phyloP scores from a whole-genome alignment of 2,797 vertebrate genomes.

The Sphenopsis melanotis region DNA sequence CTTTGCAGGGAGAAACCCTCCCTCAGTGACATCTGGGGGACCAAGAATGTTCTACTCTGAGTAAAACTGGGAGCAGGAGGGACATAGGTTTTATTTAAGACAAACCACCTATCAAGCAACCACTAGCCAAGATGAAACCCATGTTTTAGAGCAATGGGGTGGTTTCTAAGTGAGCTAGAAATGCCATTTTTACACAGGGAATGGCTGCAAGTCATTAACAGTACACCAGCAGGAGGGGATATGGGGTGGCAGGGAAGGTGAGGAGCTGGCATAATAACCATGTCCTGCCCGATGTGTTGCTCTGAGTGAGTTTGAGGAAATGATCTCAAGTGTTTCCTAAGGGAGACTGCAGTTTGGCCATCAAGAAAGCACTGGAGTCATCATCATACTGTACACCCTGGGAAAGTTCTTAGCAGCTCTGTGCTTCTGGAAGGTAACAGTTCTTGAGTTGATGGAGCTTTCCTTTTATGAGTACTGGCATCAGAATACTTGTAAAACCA shows the following conservation, averaged over 20 bases:
- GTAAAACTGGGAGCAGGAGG: background rate
- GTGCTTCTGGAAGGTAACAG: background rate
- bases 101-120: background rate
- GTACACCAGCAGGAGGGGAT: background rate
- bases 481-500: background rate
- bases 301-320: background rate
- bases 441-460: background rate
- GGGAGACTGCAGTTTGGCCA: background rate
- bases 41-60: background rate
- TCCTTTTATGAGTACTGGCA: background rate
- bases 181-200: background rate
- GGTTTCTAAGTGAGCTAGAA: background rate
- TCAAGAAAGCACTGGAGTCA: background rate
- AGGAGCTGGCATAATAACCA: background rate
- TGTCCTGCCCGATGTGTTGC: background rate
- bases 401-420: background rate
- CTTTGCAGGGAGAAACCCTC: background rate
- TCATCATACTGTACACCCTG: background rate
- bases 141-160: background rate
- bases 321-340: background rate
- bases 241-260: background rate
- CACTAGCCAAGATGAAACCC: background rate
- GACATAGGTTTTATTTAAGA: background rate
- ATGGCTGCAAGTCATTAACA: background rate
- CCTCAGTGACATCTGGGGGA: background rate